Percentiles rank a stretch among this genome's conserved stretches.
phyloP scores from a whole-genome alignment of 1,140 invertebrate species.

The Drosophila pectinifera region DNA sequence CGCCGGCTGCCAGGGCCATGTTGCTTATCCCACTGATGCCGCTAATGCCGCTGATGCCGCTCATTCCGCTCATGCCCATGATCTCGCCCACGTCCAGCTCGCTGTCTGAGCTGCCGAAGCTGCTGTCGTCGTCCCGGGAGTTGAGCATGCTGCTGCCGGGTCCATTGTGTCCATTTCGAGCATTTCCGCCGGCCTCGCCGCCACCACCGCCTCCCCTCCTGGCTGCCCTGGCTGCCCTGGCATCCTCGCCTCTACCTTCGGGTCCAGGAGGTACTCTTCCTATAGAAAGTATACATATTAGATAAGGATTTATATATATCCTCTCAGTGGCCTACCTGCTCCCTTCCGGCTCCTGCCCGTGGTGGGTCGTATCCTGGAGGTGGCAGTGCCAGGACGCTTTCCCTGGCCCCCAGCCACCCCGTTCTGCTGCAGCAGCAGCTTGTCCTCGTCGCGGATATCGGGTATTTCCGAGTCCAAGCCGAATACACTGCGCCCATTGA shows the following conservation, averaged over 20 bases:
- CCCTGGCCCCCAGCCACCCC: conserved; percentile 1
- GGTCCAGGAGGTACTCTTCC: background rate
- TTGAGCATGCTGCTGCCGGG: conserved; percentile 54
- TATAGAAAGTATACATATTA: background rate
- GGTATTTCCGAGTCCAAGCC: conserved; percentile 72
- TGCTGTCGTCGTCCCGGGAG: conserved; percentile 74
- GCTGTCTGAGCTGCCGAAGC: conserved; percentile 81
- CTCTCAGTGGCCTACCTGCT: conserved; percentile 2
- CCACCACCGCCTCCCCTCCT: background rate
- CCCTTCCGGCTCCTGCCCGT: conserved; percentile 70
- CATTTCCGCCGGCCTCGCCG: background rate
- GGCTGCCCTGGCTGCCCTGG: background rate
- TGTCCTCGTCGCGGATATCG: conserved; percentile 76
- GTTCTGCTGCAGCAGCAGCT: conserved; percentile 50
- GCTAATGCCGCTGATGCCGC: conserved; percentile 38
- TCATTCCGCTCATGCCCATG: conserved; percentile 61
- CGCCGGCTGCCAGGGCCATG: conserved; percentile 37
- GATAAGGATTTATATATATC: background rate
- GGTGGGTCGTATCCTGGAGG: conserved; percentile 73
- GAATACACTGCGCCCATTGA: conserved; percentile 41
- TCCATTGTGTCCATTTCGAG: conserved; percentile 41
- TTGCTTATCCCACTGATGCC: conserved; percentile 57
- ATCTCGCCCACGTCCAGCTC: conserved; percentile 79
- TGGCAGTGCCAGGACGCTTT: conserved; percentile 70
- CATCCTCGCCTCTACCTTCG: background rate